A percentile compares a stretch with the other conserved stretches of the same genome.
These are phyloP conservation scores for Phyllostomus hastatus DNA, from an alignment of 2,113 vertebrate genomes.

Conservation along the genomic window DNA sequence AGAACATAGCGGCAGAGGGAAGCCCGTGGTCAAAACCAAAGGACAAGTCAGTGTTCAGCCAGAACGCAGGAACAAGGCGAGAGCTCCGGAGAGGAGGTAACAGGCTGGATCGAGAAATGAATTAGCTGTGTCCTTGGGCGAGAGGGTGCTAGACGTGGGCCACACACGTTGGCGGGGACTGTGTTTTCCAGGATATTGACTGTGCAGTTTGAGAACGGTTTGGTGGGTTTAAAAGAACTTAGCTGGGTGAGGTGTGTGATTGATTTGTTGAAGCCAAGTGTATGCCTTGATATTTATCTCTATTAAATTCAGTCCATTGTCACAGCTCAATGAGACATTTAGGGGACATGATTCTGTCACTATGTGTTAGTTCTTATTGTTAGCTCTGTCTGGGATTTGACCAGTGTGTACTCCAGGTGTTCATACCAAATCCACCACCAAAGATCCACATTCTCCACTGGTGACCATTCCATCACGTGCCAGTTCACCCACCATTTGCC, in stretches of 20 bases:
- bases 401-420: background rate
- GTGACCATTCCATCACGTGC: background rate
- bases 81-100: background rate
- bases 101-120: background rate
- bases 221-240: background rate
- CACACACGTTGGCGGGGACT: background rate
- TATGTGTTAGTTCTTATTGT: background rate
- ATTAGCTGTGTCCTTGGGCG: background rate
- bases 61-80: background rate
- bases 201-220: background rate
- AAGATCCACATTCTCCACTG: background rate
- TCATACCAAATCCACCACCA: background rate
- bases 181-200: background rate
- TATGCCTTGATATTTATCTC: background rate
- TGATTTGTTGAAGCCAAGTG: background rate
- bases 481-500: background rate
- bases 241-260: background rate
- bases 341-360: background rate
- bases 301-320: constrained; percentile 8
- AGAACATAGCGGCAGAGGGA: background rate
- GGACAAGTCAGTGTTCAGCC: background rate
- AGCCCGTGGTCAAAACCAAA: background rate
- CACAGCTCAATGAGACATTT: background rate
- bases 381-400: background rate
- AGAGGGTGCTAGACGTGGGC: background rate